phyloP scores from a whole-genome alignment of 2,888 invertebrate genomes.

The Philhelius pedissequus region DNA sequence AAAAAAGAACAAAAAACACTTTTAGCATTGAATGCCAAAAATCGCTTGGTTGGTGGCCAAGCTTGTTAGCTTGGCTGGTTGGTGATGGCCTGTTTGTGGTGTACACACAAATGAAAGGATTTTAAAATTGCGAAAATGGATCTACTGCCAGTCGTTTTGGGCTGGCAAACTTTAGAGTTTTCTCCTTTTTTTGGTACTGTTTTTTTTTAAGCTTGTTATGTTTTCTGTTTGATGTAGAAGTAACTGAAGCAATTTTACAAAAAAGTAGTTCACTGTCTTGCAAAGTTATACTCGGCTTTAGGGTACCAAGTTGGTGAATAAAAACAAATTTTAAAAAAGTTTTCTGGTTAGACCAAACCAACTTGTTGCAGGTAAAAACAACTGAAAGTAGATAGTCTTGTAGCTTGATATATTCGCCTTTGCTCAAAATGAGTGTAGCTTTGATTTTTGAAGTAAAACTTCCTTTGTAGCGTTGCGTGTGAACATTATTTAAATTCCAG shows the following conservation, averaged over 20 bases:
- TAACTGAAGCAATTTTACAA: background rate
- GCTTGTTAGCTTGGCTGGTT: conserved; percentile 53
- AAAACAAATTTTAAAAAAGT: background rate
- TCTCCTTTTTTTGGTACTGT: background rate
- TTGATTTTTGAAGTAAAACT: no score
- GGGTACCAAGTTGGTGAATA: conserved; percentile 40
- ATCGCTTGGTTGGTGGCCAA: conserved; percentile 64
- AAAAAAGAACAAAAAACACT: background rate
- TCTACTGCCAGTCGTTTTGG: conserved; percentile 43
- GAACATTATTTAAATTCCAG: no score
- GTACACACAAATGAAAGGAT: conserved; percentile 46
- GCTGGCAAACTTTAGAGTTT: conserved; percentile 37
- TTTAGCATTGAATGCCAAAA: conserved; percentile 54
- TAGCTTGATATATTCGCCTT: no score
- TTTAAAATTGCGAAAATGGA: conserved; percentile 44
- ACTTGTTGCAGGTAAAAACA: conserved; percentile 31
- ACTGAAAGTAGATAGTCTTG: background rate
- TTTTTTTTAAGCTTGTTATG: background rate
- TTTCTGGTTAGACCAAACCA: background rate
- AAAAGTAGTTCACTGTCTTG: conserved; percentile 43
- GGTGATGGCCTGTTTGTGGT: conserved; percentile 63
- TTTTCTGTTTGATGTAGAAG: background rate
- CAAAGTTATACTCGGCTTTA: conserved; percentile 18
- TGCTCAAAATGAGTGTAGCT: no score
- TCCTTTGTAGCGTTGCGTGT: no score